Conservation (phyloP, 2,797 vertebrate genomes). For the Sarcoramphus papa region DNA sequence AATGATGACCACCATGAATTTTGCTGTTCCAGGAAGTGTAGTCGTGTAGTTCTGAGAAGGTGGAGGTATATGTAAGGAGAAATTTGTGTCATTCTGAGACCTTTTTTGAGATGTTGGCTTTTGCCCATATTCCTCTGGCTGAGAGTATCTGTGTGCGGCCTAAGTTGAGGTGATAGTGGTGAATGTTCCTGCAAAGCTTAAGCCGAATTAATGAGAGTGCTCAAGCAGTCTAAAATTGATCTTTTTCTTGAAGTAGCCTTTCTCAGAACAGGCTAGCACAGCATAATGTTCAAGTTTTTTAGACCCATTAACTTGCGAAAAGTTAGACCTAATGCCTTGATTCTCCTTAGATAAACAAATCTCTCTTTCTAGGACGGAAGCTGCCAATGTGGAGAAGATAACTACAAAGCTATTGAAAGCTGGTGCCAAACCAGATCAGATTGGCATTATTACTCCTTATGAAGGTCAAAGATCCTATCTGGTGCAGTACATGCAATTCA, state of each 20-base stretch:
- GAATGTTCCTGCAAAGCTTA: not conserved
- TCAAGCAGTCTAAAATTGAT: not conserved
- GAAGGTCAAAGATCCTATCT: constrained; percentile 97
- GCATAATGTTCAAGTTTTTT: rapidly evolving
- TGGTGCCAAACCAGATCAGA: constrained; percentile 96
- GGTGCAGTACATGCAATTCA: constrained; percentile 99
- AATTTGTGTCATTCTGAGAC: not conserved
- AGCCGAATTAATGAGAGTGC: rapidly evolving
- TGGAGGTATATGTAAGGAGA: not conserved
- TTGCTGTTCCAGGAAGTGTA: not conserved
- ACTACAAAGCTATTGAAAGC: constrained; percentile 95
- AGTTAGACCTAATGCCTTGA: not conserved
- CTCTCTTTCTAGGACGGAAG: constrained; percentile 84
- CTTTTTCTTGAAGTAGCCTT: not conserved
- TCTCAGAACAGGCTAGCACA: not conserved
- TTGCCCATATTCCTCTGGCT: not conserved
- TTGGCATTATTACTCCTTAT: constrained; percentile 97
- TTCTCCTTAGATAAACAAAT: not conserved
- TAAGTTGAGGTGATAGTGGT: not conserved
- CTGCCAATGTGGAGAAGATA: constrained; percentile 98
- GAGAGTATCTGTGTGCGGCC: not conserved
- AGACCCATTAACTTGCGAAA: not conserved
- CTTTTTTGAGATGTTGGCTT: not conserved
- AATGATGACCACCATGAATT: not conserved
- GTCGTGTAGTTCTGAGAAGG: not conserved